Conservation (phyloP, 1,140 invertebrate species). For the Helicoverpa armigera region DNA sequence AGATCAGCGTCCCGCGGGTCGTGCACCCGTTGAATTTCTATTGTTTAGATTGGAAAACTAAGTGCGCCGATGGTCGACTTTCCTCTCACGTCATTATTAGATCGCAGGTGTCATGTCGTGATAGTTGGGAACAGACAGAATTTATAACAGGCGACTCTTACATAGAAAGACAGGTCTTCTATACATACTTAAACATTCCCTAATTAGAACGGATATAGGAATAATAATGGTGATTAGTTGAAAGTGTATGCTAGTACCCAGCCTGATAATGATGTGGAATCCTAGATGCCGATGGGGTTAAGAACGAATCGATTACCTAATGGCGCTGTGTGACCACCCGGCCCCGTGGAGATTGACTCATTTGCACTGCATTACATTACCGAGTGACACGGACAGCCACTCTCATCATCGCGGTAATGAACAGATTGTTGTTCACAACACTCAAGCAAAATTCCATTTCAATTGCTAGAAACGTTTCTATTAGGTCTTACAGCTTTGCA, state of each 20-base stretch:
- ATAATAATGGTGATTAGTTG: constrained; percentile 8
- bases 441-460: constrained; percentile 57
- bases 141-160: not conserved
- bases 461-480: constrained; percentile 50
- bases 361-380: constrained; percentile 87
- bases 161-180: not conserved
- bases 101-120: constrained; percentile 65
- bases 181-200: not conserved
- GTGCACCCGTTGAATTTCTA: constrained; percentile 85
- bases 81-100: constrained; percentile 81
- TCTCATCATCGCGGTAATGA: constrained; percentile 82
- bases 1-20: constrained; percentile 80
- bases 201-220: not conserved
- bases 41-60: constrained; percentile 87
- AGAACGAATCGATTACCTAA: constrained; percentile 84
- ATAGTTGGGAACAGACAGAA: constrained; percentile 1
- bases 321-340: constrained; percentile 77
- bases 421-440: constrained; percentile 66
- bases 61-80: constrained; percentile 78
- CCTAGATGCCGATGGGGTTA: constrained; percentile 71
- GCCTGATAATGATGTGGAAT: constrained; percentile 49
- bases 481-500: constrained; percentile 31
- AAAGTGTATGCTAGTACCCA: not conserved
- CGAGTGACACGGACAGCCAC: constrained; percentile 81
- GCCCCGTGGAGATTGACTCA: constrained; percentile 84